Evolutionary conservation across 2,113 vertebrate genomes (phyloP), one percentile per base, ranked within the genome.

Genomic region (Sinocyclocheilus anshuiensis): DNA sequence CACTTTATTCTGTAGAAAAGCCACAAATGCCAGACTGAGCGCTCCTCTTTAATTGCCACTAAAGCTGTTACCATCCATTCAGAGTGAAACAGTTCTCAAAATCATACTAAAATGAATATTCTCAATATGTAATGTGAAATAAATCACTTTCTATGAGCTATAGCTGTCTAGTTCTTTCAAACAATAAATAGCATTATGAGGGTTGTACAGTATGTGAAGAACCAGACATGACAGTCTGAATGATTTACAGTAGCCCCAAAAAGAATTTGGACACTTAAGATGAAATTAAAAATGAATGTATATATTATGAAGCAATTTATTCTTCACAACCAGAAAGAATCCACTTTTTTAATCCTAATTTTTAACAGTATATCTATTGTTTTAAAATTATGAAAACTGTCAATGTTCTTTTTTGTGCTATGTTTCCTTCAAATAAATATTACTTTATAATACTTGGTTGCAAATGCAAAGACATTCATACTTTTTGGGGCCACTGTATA

Each of bases 81-180:
- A 22, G 18, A 74, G 45, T 16, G 75, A 53, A 77, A 20, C 12
- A 4, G 12, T 22, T 26, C 74, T 29, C n/a, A 76, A 8, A 76
- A 4, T 76, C 29, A 71, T 29, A 71, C 67, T 39, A 8, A 71
- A 75, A n/a, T 77, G 48, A 81, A 81, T 65, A 22, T 65, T 9
- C 55, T 81, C 36, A 18, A 16, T 39, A 24, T 22, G 3, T 18
- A 16, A n/a, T 45, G 59, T 63, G 36, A 81, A 81, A 81, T 81
- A 81, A 65, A 81, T 65, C 36, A 45, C 12, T 63, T 18, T 45
- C 20, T 81, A 7, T 42, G 57, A 65, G 57, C 13, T 45, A 12
- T 7, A 15, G 76, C 16, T 33, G 48, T 77, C 48, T 29, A 20
- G 22, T 42, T 65, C 20, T 33, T 26, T 63, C 12, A 63, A 5